phyloP scores from a whole-genome alignment of 1,140 invertebrate genomes.

The Heliconius himera region DNA sequence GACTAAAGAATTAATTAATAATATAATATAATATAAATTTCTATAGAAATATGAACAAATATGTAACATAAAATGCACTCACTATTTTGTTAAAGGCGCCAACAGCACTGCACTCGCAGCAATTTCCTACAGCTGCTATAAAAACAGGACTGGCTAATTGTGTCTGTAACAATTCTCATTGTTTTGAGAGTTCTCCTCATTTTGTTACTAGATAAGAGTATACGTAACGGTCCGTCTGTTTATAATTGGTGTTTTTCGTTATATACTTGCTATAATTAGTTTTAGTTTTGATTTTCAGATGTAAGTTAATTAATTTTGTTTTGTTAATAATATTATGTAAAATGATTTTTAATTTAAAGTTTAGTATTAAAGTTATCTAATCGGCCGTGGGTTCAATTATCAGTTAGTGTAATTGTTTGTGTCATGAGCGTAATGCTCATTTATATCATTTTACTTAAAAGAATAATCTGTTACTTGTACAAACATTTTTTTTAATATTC shows the following conservation, averaged over 20 bases:
- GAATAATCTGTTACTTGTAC: too few relatives aligned
- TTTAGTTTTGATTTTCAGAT: background rate
- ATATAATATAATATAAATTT: background rate
- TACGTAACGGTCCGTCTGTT: background rate
- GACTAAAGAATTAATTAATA: too few relatives aligned
- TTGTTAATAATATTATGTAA: background rate
- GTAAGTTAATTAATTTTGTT: background rate
- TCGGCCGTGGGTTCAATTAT: too few relatives aligned
- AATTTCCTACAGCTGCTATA: constrained; percentile 28
- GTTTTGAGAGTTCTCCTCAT: constrained; percentile 29
- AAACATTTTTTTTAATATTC: too few relatives aligned
- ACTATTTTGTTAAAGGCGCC: background rate
- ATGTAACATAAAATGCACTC: background rate
- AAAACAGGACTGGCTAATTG: constrained; percentile 28
- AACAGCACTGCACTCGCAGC: background rate
- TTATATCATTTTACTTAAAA: too few relatives aligned
- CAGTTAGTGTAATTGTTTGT: too few relatives aligned
- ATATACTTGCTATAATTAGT: background rate
- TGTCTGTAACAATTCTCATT: constrained; percentile 32
- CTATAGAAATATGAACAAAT: background rate
- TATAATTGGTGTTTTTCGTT: background rate
- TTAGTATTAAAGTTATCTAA: too few relatives aligned
- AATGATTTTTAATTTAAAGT: too few relatives aligned
- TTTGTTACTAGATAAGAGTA: background rate
- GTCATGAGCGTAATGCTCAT: too few relatives aligned